These are phyloP conservation scores for Sminthurides aquaticus DNA, from an alignment of 2,888 invertebrate genomes.

Conservation along the genomic window DNA sequence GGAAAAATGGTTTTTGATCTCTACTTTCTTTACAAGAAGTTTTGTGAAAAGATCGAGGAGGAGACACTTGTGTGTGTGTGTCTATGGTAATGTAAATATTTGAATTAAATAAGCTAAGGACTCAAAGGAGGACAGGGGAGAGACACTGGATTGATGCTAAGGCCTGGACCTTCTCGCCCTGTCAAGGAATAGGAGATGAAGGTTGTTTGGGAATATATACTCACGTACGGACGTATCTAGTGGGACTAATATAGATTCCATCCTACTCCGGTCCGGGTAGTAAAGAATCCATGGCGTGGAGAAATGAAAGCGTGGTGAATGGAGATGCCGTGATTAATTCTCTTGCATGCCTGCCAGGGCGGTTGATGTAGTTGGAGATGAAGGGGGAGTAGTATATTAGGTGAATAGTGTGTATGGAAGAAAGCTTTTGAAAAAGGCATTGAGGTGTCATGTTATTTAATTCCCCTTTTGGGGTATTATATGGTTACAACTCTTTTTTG, in stretches of 20 bases:
- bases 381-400: background rate
- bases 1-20: background rate
- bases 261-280: no score
- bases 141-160: no score
- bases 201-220: no score
- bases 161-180: no score
- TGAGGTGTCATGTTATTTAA: background rate
- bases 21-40: background rate
- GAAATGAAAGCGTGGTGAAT: background rate
- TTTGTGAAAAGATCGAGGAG: background rate
- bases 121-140: no score
- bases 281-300: no score
- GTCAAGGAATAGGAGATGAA: no score
- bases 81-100: background rate
- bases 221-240: no score
- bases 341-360: background rate
- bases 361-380: no score
- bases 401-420: background rate
- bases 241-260: no score
- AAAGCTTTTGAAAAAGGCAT: background rate
- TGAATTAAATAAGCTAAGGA: background rate
- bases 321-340: background rate
- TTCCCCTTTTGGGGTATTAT: no score
- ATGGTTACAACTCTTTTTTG: no score
- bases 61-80: background rate